phyloP scores from a whole-genome alignment of 2,888 invertebrate species.

The Troilus luridus region DNA sequence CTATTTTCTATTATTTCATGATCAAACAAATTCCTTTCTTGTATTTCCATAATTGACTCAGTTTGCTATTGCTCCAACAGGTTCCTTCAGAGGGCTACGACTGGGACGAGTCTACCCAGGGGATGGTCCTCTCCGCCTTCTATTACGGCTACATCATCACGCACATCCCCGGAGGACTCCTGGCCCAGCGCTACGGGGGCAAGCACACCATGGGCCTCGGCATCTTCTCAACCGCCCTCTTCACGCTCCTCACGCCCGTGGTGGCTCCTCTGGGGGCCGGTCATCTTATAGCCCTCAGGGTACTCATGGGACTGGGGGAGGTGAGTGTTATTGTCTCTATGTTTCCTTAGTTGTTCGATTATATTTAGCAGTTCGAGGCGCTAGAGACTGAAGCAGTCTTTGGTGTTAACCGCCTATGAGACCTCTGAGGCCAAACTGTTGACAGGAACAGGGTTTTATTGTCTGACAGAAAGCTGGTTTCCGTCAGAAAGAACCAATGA shows the following conservation, averaged over 20 bases:
- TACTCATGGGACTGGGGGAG: conserved; percentile 71
- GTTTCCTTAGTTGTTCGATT: background rate
- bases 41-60: background rate
- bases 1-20: background rate
- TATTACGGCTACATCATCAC: conserved; percentile 72
- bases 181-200: conserved; percentile 70
- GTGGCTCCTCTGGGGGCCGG: conserved; percentile 68
- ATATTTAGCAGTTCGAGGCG: no score
- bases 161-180: conserved; percentile 70
- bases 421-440: no score
- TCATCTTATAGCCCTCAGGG: conserved; percentile 68
- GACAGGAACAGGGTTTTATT: no score
- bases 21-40: background rate
- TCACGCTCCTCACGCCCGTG: conserved; percentile 70
- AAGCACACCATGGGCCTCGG: conserved; percentile 71
- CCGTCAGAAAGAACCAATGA: no score
- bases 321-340: conserved; percentile 66
- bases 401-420: no score
- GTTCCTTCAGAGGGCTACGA: conserved; percentile 70
- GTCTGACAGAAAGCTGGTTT: no score
- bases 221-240: conserved; percentile 69
- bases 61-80: background rate
- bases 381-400: background rate
- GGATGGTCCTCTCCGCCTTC: conserved; percentile 70
- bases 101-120: conserved; percentile 76